Evolutionary conservation across 2,113 vertebrate genomes (phyloP).

Genomic region (Sakesphorus luctuosus): DNA sequence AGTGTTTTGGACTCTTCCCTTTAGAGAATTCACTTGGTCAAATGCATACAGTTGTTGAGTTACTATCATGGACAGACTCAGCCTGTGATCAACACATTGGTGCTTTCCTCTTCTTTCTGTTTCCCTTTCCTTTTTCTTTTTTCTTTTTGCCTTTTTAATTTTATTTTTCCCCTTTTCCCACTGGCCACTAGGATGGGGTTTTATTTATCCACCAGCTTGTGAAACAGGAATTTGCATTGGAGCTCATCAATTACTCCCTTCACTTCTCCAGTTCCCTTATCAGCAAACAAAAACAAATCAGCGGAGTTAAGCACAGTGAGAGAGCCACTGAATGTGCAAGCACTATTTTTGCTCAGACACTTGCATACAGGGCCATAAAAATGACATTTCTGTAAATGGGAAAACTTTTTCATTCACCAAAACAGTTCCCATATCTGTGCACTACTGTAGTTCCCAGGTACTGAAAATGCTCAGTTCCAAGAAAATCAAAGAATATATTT

Average conservation of each 20-base stretch:
- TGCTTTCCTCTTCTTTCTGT: background rate
- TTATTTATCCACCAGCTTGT: background rate
- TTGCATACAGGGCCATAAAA: background rate
- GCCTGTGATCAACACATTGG: background rate
- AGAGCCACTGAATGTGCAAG: background rate
- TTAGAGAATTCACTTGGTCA: background rate
- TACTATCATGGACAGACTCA: background rate
- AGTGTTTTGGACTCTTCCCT: background rate
- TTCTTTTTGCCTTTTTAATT: too few relatives aligned
- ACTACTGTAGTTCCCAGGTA: background rate
- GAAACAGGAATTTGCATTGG: background rate
- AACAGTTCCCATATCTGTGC: background rate
- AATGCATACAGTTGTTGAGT: background rate
- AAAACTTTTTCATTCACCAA: background rate
- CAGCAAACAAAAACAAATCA: conserved; percentile 17
- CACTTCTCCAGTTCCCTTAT: background rate
- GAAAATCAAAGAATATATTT: background rate
- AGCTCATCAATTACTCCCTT: background rate
- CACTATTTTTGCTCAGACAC: background rate
- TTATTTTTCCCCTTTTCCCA: background rate
- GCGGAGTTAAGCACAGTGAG: background rate
- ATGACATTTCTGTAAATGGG: background rate
- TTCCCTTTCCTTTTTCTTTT: background rate
- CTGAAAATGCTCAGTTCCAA: background rate
- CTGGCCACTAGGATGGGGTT: background rate